A percentile compares a stretch with the other conserved stretches of the same genome.
Conservation (phyloP, 2,113 vertebrate genomes). For the Falcunculus frontatus region DNA sequence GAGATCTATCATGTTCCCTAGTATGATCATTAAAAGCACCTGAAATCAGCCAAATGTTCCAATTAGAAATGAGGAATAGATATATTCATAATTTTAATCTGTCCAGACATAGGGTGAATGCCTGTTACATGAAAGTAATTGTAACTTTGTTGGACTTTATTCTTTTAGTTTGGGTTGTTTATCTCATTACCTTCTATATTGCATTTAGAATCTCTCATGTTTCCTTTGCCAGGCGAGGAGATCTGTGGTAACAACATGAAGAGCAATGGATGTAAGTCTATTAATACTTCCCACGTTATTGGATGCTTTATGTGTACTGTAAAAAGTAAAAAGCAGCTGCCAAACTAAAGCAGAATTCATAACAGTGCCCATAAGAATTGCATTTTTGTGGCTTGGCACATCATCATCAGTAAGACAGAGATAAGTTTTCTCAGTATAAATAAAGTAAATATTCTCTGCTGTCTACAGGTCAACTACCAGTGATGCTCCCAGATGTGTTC, state of each 20-base stretch:
- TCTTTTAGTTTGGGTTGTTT: not conserved
- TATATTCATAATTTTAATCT: not conserved
- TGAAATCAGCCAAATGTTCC: not conserved
- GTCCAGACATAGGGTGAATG: not conserved
- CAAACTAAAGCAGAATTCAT: not conserved
- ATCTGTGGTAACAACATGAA: not conserved
- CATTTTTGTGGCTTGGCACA: not conserved
- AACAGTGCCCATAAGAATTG: not conserved
- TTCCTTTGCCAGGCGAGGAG: not conserved
- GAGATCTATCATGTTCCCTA: not conserved
- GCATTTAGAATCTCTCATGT: not conserved
- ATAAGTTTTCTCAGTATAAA: not conserved
- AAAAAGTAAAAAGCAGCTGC: not conserved
- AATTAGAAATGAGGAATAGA: not conserved
- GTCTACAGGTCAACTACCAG: not conserved
- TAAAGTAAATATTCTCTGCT: not conserved
- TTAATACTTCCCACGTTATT: not conserved
- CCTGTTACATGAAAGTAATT: not conserved
- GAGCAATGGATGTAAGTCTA: not conserved
- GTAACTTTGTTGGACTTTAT: not conserved
- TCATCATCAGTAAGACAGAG: not conserved
- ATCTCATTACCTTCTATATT: not conserved
- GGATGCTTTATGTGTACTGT: not conserved
- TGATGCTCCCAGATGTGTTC: not conserved
- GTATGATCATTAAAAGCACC: not conserved